phyloP scores from a whole-genome alignment of 2,113 vertebrate genomes.

The Philantomba maxwellii region DNA sequence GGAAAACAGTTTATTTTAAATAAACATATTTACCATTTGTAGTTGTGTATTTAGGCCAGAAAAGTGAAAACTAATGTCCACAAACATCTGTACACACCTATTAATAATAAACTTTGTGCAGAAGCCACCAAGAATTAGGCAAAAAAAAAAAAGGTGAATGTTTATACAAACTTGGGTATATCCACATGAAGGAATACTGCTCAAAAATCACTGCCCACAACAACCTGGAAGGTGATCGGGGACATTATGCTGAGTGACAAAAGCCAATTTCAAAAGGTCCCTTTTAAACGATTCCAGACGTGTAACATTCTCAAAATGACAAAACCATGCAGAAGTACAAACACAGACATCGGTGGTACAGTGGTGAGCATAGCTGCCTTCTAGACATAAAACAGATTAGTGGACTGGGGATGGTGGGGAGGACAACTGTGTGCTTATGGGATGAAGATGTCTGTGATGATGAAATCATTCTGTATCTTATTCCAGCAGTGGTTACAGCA shows the following conservation, averaged over 20 bases:
- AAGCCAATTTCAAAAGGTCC: background rate
- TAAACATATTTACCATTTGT: background rate
- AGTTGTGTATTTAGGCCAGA: background rate
- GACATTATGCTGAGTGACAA: background rate
- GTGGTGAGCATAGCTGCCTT: slow-evolving; percentile 84
- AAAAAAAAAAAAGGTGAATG: background rate
- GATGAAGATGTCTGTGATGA: background rate
- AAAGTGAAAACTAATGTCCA: background rate
- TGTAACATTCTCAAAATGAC: background rate
- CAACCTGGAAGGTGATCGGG: accelerated
- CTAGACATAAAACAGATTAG: background rate
- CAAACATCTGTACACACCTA: background rate
- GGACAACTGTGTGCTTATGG: accelerated
- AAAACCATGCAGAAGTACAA: background rate
- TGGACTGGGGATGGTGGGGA: no score
- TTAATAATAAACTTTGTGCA: background rate
- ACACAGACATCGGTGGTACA: slow-evolving; percentile 76
- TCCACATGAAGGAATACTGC: background rate
- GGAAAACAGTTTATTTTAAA: background rate
- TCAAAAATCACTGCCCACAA: background rate
- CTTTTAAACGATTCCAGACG: background rate
- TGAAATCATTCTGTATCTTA: background rate
- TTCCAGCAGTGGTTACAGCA: background rate
- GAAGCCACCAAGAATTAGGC: background rate
- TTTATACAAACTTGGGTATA: background rate